Evolutionary conservation across 1,140 invertebrate species (phyloP), one percentile per base, ranked within the genome.

Genomic region (Cherax destructor): DNA sequence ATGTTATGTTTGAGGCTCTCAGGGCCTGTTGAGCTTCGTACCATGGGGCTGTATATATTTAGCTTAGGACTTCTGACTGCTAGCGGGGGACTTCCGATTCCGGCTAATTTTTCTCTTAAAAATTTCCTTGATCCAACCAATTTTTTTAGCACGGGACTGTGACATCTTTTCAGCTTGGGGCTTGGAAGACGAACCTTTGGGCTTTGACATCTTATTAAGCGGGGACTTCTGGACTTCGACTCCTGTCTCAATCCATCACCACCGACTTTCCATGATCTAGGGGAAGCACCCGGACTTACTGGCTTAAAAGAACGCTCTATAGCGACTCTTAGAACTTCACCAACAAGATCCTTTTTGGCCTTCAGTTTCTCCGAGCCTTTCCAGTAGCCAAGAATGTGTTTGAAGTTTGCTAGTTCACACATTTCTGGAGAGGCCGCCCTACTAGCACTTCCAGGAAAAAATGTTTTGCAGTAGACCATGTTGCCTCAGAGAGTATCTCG

Each of bases 301-400:
- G 83, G 89, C 1, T 30, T 86, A 18, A 78, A 80, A 74, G 61
- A 74, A 5, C 80, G 65, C 7, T 41, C 50, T 52, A 74, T 72
- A 41, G 87, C 80, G 24, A 83, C 69, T 56, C 61, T 80, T 10
- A 88, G 86, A 3, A 49, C 77, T 30, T 88, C 86, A 5, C 56
- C 56, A 50, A 56, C 76, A 1, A 88, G 47, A 10, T 88, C 86
- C 47, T 59, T 78, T 59, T 80, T 88, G 10, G 6, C 18, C 47
- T 6, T 69, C 16, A 65, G 76, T 69, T 50, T 65, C 24, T 61
- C 13, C 11, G 86, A 47, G 30, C 76, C 76, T 24, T 7, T 24
- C n/a, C 69, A 74, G 76, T 85, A 91, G 10, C 89, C 89, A 49
- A 91, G 56, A 11, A 91, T 59, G 76, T 85, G 89, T 49, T 85